Base-by-base conservation (phyloP, 2,113 vertebrate genomes). In the Crotalus helleri region DNA sequence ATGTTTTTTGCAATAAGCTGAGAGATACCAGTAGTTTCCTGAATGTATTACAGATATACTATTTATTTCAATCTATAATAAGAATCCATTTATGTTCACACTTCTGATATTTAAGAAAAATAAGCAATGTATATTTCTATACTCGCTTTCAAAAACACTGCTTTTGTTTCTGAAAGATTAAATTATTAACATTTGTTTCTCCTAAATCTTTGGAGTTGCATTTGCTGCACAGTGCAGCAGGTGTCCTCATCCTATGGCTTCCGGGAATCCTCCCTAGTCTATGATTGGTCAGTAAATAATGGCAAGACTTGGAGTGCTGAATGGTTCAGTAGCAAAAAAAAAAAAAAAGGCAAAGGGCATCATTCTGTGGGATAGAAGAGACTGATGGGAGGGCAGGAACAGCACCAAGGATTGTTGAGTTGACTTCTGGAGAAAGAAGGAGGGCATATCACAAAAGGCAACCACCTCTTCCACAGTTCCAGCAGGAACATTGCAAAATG, bases 21-120 rank as follows among this genome's bases (percentile, higher is more conserved):
- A 85, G 88, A 90, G 93, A 90, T 53, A 17, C 94, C 94, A 87
- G 64, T 58, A 9, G 46, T 91, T 90, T 94, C 88, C 87, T 55
- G 85, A 94, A 95, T 96, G 95, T 95, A 93, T 49, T 91, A 94
- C 46, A 24, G 10, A 51, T 57, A 90, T 19, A 15, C 8, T 86
- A 1, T 39, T 1, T 69, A 93, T 61, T 95, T 94, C 94, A 96
- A 89, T 85, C 94, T 93, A 94, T 95, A 94, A 33, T 74, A 91
- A 29, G 88, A 81, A 64, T 0, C 0, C 1, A 61, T 2, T 85
- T 59, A 95, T 59, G 93, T 89, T 92, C 74, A 33, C 2, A 94
- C 4, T 57, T 23, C 81, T 91, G 58, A 12, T 4, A 10, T 12
- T 85, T 54, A 69, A 33, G 53, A 19, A 3, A 8, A 87, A 0